phyloP scores from a whole-genome alignment of 2,888 invertebrate species.

The Alentia gelatinosa region DNA sequence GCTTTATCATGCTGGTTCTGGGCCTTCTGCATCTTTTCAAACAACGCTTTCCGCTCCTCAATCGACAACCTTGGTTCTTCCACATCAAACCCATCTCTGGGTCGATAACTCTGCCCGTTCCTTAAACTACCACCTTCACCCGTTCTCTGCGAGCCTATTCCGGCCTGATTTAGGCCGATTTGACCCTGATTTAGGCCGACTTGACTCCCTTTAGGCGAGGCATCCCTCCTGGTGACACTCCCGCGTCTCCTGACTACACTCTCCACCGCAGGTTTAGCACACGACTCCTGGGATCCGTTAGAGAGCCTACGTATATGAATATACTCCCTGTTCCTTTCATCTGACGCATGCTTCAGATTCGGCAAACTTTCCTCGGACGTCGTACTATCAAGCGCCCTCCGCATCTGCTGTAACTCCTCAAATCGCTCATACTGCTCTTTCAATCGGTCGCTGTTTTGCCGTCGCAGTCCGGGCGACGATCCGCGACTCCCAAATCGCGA shows the following conservation, averaged over 20 bases:
- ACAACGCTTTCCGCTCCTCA: neutral
- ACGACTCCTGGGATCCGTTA: constrained; percentile 3
- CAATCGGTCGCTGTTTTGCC: constrained; percentile 48
- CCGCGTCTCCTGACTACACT: neutral
- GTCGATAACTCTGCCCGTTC: neutral
- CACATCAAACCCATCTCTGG: constrained; percentile 4
- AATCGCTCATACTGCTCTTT: constrained; percentile 59
- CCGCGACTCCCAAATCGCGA: constrained; percentile 22
- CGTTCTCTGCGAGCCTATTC: neutral
- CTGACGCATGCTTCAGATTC: neutral
- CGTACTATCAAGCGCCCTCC: constrained; percentile 57
- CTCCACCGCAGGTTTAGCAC: neutral
- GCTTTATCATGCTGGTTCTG: neutral
- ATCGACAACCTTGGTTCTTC: neutral
- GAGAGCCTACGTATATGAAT: neutral
- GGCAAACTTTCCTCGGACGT: constrained; percentile 58
- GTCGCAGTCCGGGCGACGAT: constrained; percentile 11
- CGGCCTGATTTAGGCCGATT: neutral
- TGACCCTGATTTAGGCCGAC: neutral
- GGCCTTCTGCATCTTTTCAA: constrained; percentile 11
- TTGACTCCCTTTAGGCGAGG: neutral
- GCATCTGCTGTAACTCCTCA: constrained; percentile 58
- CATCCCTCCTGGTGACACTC: neutral
- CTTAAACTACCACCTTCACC: neutral
- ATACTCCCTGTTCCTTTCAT: constrained; percentile 22